Evolutionary conservation across 2,888 invertebrate genomes (phyloP).

Genomic region (Onchidella celtica): DNA sequence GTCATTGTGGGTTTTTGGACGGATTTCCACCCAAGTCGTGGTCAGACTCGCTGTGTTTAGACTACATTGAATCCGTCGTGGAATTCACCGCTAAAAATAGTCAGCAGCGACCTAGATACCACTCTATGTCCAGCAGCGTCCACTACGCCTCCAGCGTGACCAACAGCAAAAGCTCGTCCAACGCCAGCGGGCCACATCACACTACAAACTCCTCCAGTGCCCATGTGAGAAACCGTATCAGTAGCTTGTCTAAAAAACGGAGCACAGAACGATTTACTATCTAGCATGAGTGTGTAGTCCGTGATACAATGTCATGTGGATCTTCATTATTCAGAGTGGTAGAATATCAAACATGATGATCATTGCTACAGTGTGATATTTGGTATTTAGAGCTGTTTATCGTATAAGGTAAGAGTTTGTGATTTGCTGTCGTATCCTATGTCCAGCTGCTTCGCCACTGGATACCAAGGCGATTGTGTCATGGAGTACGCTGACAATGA

Average conservation of each 20-base stretch:
- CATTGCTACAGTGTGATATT: too few relatives aligned
- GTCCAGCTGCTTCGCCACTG: too few relatives aligned
- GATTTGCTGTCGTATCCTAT: too few relatives aligned
- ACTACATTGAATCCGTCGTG: conserved; percentile 66
- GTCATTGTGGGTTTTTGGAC: conserved; percentile 77
- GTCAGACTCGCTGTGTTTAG: conserved; percentile 64
- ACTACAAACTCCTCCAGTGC: neutral
- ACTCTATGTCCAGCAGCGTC: conserved; percentile 1
- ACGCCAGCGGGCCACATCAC: neutral
- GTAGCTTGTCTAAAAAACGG: conserved; percentile 20
- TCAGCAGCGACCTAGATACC: conserved; percentile 27
- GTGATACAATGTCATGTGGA: too few relatives aligned
- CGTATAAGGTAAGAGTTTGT: too few relatives aligned
- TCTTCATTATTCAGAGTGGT: too few relatives aligned
- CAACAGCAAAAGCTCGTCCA: neutral
- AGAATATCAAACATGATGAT: too few relatives aligned
- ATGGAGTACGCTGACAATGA: too few relatives aligned
- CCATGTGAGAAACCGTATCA: neutral
- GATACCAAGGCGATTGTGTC: too few relatives aligned
- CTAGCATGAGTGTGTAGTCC: conserved; percentile 16
- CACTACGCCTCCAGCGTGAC: neutral
- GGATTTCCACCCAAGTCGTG: conserved; percentile 60
- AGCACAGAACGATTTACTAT: conserved; percentile 40
- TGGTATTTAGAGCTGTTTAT: too few relatives aligned
- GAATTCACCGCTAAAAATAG: conserved; percentile 58